These are phyloP conservation scores for Parascotia fuliginaria DNA, from an alignment of 2,888 invertebrate species.

Conservation along the genomic window DNA sequence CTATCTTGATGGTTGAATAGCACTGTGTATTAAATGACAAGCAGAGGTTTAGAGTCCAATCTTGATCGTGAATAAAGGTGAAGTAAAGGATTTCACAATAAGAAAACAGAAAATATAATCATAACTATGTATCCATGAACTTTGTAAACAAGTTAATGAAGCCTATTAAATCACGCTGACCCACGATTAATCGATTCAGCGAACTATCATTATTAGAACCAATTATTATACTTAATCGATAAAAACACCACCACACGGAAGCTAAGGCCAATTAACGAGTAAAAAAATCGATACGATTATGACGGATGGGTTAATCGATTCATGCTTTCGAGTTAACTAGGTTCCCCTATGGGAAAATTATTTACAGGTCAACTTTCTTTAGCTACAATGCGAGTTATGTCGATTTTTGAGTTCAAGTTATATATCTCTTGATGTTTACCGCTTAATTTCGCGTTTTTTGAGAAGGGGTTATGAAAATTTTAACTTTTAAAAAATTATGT, in stretches of 20 bases:
- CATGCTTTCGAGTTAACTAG: conserved; percentile 55
- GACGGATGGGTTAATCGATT: conserved; percentile 66
- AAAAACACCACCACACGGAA: conserved; percentile 76
- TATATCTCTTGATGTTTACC: conserved; percentile 16
- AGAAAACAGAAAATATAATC: too few species aligned
- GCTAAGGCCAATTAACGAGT: conserved; percentile 60
- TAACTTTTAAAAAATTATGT: too few species aligned
- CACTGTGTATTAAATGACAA: too few species aligned
- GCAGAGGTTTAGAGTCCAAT: too few species aligned
- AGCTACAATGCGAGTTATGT: conserved; percentile 32
- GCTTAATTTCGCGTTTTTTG: too few species aligned
- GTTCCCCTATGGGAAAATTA: conserved; percentile 70
- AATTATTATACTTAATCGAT: conserved; percentile 67
- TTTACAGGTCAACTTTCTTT: conserved; percentile 73
- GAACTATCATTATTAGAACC: conserved; percentile 64
- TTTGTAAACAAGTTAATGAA: conserved; percentile 24
- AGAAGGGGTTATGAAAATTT: too few species aligned
- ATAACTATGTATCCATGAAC: conserved; percentile 9
- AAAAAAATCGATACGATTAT: conserved; percentile 65
- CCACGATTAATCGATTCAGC: conserved; percentile 66
- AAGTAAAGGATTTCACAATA: too few species aligned
- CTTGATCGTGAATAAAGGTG: too few species aligned
- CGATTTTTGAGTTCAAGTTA: conserved; percentile 12
- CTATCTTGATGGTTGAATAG: too few species aligned
- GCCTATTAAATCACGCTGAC: conserved; percentile 55